Percentiles rank a stretch among this genome's conserved stretches.
These are phyloP conservation scores for Sebastes vulpes DNA, from an alignment of 2,797 vertebrate genomes.

Conservation along the genomic window DNA sequence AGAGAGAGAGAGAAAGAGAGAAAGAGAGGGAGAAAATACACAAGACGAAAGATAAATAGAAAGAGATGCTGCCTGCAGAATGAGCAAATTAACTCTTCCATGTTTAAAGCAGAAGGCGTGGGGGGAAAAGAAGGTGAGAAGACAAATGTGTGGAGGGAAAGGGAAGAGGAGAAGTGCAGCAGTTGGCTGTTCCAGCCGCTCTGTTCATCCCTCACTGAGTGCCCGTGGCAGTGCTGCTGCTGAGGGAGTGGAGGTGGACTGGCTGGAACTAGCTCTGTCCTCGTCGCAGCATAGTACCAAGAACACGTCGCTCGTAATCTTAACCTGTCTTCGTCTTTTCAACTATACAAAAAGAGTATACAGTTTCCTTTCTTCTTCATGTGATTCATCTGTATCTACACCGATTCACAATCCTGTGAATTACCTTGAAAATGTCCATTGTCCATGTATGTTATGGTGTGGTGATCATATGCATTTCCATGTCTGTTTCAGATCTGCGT, in stretches of 20 bases:
- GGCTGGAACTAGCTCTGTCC: conserved; percentile 42
- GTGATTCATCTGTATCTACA: not conserved
- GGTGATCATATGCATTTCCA: not conserved
- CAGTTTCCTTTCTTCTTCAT: not conserved
- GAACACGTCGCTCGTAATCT: not conserved
- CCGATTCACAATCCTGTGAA: not conserved
- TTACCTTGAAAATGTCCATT: not conserved
- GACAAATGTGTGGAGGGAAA: conserved; percentile 53
- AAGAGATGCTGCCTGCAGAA: conserved; percentile 87
- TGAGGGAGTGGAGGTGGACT: conserved; percentile 52
- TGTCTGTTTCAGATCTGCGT: not conserved
- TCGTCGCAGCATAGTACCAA: not conserved
- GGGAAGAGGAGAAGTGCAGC: conserved; percentile 52
- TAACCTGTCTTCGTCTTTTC: not conserved
- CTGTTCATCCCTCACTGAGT: conserved; percentile 63
- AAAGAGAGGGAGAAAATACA: conserved; percentile 44
- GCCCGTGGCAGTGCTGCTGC: conserved; percentile 48
- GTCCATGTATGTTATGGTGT: not conserved
- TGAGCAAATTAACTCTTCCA: conserved; percentile 92
- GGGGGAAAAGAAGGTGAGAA: conserved; percentile 46
- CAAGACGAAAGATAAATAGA: conserved; percentile 86
- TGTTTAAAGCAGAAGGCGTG: conserved; percentile 85
- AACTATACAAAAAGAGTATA: not conserved
- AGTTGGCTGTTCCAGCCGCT: conserved; percentile 55
- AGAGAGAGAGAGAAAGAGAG: conserved; percentile 51